A percentile compares a stretch with the other conserved stretches of the same genome.
These are phyloP conservation scores for Zaprionus davidi DNA, from an alignment of 1,140 invertebrate genomes.

Conservation along the genomic window DNA sequence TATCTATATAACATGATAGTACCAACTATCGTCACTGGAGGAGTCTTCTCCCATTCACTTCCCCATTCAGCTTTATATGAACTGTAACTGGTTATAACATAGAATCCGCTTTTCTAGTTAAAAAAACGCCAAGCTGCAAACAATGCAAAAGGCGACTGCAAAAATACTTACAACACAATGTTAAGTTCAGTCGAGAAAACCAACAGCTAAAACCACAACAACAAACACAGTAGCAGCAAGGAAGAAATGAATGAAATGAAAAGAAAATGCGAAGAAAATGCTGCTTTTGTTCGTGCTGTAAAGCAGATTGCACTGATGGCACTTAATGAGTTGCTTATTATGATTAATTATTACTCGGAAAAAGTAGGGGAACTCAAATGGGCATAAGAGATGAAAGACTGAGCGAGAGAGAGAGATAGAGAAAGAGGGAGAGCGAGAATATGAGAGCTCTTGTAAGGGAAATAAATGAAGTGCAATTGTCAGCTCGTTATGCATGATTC, in stretches of 20 bases:
- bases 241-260: not conserved
- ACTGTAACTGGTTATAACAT: not conserved
- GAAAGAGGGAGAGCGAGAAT: not conserved
- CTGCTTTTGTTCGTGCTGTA: not conserved
- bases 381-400: not conserved
- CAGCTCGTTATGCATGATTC: conserved; percentile 5
- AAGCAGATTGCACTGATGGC: conserved; percentile 6
- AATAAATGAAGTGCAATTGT: conserved; percentile 7
- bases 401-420: not conserved
- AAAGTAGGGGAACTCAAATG: not conserved
- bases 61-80: not conserved
- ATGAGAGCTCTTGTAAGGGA: conserved; percentile 1
- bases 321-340: conserved; percentile 13
- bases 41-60: not conserved
- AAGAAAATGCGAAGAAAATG: conserved; percentile 5
- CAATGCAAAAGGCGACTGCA: conserved; percentile 42
- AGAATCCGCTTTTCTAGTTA: not conserved
- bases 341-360: conserved; percentile 8
- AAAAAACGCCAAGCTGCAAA: conserved; percentile 12
- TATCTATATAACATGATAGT: not conserved
- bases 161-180: conserved; percentile 29
- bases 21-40: not conserved
- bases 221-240: not conserved
- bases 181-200: conserved; percentile 28
- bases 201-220: not conserved